Evolutionary conservation across 2,888 invertebrate species (phyloP).

Genomic region (Hemicrepidius hirtus): DNA sequence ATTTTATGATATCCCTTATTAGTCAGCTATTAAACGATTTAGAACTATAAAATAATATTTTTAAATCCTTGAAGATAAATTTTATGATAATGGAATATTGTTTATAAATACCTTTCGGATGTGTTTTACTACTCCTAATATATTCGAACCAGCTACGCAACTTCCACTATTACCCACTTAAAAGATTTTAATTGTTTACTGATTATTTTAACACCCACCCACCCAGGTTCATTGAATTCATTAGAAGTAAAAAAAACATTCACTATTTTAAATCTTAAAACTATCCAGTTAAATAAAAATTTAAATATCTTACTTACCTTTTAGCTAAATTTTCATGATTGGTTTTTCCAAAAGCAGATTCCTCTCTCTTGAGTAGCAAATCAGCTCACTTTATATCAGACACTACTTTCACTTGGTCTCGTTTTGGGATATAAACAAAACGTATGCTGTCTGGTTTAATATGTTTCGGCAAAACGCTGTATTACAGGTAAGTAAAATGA

Average conservation of each 20-base stretch:
- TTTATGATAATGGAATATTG: not conserved
- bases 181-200: constrained; percentile 1
- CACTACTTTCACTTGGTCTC: constrained; percentile 18
- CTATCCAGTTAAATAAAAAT: not conserved
- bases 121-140: too few species aligned
- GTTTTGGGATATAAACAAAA: constrained; percentile 4
- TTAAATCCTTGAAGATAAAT: too few species aligned
- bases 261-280: not conserved
- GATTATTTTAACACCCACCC: constrained; percentile 2
- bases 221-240: not conserved
- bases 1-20: not conserved
- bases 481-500: constrained; percentile 31
- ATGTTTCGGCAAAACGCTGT: constrained; percentile 4
- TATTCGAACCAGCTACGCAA: too few species aligned
- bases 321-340: not conserved
- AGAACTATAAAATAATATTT: too few species aligned
- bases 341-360: not conserved
- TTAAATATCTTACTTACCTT: not conserved
- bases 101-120: not conserved
- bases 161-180: not conserved
- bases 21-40: not conserved
- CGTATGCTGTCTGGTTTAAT: constrained; percentile 2
- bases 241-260: not conserved
- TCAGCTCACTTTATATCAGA: not conserved
- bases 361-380: not conserved